Conservation (phyloP, 2,888 invertebrate genomes). For the Caradrina kadenii region DNA sequence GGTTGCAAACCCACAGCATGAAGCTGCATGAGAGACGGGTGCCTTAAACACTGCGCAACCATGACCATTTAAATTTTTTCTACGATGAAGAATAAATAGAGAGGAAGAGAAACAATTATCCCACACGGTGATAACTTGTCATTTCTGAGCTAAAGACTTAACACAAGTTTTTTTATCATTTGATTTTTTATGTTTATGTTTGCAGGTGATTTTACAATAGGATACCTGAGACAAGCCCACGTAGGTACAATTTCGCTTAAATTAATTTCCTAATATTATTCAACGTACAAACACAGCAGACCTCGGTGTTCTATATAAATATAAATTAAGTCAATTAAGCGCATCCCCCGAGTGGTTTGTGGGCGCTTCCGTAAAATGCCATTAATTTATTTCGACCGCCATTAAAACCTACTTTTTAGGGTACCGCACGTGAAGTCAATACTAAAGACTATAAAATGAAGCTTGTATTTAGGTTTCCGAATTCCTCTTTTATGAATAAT, state of each 20-base stretch:
- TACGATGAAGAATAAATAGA: too few species aligned
- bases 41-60: too few species aligned
- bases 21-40: too few species aligned
- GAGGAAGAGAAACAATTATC: too few species aligned
- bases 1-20: too few species aligned
- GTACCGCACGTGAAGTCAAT: conserved; percentile 25
- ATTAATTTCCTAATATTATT: background rate
- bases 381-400: conserved; percentile 62
- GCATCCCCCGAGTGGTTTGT: conserved; percentile 48
- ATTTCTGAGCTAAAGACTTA: too few species aligned
- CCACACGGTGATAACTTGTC: too few species aligned
- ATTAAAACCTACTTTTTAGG: conserved; percentile 52
- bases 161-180: too few species aligned
- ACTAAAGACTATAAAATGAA: conserved; percentile 5
- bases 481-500: background rate
- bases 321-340: conserved; percentile 57
- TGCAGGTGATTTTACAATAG: too few species aligned
- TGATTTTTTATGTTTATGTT: too few species aligned
- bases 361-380: conserved; percentile 50
- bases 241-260: background rate
- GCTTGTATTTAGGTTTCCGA: background rate
- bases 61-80: too few species aligned
- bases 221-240: too few species aligned
- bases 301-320: conserved; percentile 20
- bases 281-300: conserved; percentile 26